Base-by-base conservation (phyloP, 2,113 vertebrate genomes). In the Amphiprion ocellaris region DNA sequence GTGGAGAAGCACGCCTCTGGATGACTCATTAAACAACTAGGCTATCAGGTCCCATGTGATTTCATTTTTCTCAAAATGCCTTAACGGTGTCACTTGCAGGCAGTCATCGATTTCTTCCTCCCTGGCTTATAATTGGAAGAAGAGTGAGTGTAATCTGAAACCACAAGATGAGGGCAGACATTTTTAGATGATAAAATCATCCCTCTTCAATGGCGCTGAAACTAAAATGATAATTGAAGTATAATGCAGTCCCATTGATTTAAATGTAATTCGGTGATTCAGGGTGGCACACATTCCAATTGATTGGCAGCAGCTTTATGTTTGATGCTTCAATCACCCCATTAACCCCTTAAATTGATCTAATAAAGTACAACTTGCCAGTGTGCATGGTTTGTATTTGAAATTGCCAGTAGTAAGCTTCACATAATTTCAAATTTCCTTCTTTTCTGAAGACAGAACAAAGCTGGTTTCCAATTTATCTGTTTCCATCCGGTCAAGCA, bases 21-120 rank as follows among this genome's bases (percentile, higher is more conserved):
- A 81, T 79, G 87, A 92, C 62, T 89, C 89, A 87, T 90, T 89
- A 86, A 88, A 89, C 87, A 86, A 77, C 46, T 47, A 26, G 66
- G 52, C 73, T 56, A 77, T 82, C 73, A 74, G 23, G 3, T 52
- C 67, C 63, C 6, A 44, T 58, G 86, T 79, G 81, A 89, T 82
- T 81, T 80, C 62, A 71, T 78, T 69, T 66, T 50, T 41, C 74
- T 84, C 24, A 59, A 88, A 90, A 87, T 64, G 74, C 71, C 69
- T 82, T 65, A 72, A 90, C 46, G 78, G 60, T 78, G 79, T 81
- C 73, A 68, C 83, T 81, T 71, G 71, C 85, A 77, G 74, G 66
- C 49, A 62, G 56, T 69, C 69, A 89, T 90, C 19, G 74, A 89
- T 86, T 83, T 62, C 86, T 58, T 53, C 58, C 67, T 59, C 33